Conservation (phyloP, 2,797 vertebrate genomes). For the Fratercula arctica region DNA sequence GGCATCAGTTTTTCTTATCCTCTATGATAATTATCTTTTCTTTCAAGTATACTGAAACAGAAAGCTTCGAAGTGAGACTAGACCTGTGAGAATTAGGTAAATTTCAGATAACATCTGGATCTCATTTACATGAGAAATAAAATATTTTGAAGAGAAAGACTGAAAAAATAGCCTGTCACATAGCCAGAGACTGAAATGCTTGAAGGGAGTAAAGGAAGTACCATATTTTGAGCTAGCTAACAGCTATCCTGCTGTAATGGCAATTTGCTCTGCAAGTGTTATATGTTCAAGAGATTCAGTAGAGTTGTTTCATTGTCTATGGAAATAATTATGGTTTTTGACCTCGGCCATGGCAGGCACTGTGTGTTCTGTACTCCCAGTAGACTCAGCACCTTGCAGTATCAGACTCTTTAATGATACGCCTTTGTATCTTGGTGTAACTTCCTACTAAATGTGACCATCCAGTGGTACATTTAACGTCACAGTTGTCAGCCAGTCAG, state of each 20-base stretch:
- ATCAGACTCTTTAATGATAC: neutral
- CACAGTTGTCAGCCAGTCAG: neutral
- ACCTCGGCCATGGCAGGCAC: neutral
- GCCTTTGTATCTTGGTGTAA: neutral
- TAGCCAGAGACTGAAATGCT: neutral
- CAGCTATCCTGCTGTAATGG: neutral
- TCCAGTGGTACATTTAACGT: neutral
- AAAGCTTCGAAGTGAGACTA: neutral
- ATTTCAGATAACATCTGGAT: neutral
- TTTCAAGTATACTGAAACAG: neutral
- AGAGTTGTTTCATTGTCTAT: neutral
- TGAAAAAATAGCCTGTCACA: neutral
- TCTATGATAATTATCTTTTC: neutral
- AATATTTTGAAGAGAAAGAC: neutral
- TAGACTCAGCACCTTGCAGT: neutral
- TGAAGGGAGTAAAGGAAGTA: neutral
- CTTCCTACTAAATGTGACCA: neutral
- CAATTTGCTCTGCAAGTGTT: neutral
- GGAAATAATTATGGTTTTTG: neutral
- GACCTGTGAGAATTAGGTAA: neutral
- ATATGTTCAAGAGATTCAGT: neutral
- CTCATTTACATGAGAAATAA: neutral
- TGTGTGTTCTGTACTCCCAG: neutral
- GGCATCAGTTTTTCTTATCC: neutral
- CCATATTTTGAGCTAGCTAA: neutral